phyloP scores from a whole-genome alignment of 2,113 vertebrate genomes.

The Porphyrio hochstetteri region DNA sequence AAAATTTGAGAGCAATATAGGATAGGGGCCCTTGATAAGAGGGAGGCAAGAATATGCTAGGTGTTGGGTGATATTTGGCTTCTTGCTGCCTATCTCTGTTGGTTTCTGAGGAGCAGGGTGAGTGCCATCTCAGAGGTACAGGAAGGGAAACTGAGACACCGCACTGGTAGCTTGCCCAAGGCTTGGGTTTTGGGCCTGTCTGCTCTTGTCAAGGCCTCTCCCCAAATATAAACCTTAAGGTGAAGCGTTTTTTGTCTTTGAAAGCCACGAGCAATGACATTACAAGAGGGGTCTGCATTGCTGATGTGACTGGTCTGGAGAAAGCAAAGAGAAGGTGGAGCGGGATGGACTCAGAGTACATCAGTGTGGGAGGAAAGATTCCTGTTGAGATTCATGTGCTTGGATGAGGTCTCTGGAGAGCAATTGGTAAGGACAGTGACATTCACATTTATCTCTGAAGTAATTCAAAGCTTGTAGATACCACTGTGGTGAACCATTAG shows the following conservation, averaged over 20 bases:
- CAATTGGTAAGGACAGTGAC: background rate
- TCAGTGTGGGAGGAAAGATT: background rate
- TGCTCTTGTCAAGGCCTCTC: background rate
- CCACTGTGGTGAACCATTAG: background rate
- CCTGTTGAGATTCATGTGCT: background rate
- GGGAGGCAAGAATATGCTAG: background rate
- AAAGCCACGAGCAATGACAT: accelerated
- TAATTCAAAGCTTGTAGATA: background rate
- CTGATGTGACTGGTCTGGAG: background rate
- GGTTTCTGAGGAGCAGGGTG: background rate
- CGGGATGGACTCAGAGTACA: background rate
- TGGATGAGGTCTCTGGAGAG: background rate
- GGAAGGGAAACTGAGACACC: background rate
- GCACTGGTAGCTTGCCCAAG: background rate
- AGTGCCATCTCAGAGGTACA: background rate
- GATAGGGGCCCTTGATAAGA: background rate
- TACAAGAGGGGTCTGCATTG: background rate
- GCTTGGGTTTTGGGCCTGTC: accelerated
- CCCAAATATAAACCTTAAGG: background rate
- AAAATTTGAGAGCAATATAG: background rate
- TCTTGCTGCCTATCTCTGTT: background rate
- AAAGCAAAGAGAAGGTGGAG: background rate
- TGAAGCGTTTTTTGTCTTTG: background rate
- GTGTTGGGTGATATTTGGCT: background rate
- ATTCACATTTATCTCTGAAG: background rate